Base-by-base conservation (phyloP, 2,797 vertebrate species). In the Hapalemur alaotrensis region DNA sequence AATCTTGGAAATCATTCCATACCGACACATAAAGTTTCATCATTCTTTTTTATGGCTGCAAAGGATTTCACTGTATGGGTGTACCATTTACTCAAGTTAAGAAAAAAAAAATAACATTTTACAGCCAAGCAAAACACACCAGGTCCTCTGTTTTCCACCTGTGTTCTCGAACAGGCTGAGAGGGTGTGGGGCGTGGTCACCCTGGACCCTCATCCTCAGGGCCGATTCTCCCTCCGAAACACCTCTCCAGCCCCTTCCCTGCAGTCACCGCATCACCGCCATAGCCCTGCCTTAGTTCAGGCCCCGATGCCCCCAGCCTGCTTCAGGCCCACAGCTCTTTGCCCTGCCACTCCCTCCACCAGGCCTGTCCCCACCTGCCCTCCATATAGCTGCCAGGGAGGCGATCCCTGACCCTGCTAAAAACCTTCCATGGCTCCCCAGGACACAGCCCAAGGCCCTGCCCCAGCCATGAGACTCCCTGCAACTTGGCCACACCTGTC, bases 1-100 rank as follows among this genome's bases (percentile, higher is more conserved):
- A 91, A 90, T 95, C 91, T 67, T 93, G 52, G 75, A 67, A 90
- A 76, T 91, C 67, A 67, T 80, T 83, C 72, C 38, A 48, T 41
- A 80, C 25, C 80, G 41, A 38, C 28, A 38, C 32, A 79, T 76
- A 80, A 48, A 86, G 76, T 43, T 89, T 59, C 69, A 46, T 65
- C 30, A 65, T 61, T 95, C 63, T 83, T 83, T 78, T 93, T 81
- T 59, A 91, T 54, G 57, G 82, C 38, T 67, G 67, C 11, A 70
- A 46, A 57, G 5, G 15, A 69, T 73, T 92, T 92, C n/a, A 9
- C 35, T 30, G 38, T 22, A 54, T 32, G 70, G 28, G 20, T 85
- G n/a, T 61, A 72, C 80, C 7, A n/a, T 59, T 93, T 83, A 89
- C 48, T 89, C 1, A 11, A 57, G 23, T 83, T 90, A 7, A 65